Base-by-base conservation (phyloP, 2,113 vertebrate genomes). In the Stigmatopora argus region DNA sequence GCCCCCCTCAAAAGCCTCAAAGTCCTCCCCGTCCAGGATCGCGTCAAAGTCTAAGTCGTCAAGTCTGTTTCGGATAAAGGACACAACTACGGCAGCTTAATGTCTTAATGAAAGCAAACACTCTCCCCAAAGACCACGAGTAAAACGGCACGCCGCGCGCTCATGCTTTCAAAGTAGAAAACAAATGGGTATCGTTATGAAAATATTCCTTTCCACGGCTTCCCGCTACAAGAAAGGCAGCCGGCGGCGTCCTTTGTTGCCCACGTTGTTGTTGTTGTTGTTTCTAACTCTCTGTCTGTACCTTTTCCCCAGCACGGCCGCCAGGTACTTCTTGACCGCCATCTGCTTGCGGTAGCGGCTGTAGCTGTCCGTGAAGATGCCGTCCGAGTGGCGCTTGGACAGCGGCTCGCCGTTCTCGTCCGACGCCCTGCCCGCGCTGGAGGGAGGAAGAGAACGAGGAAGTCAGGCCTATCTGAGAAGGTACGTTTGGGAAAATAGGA, bases 201-300 rank as follows among this genome's bases (percentile, higher is more conserved):
- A 99, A 99, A 99, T 98, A 96, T 94, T 95, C 91, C 92, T 96
- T 96, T 90, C 94, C 95, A 97, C 96, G 92, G 94, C 94, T 98
- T 94, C 94, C 94, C 85, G 75, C 94, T 98, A 98, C 94, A 97
- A 98, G 92, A 93, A 97, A 57, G 93, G 91, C 93, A 95, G 91
- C 89, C 95, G 92, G 84, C 95, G 92, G 84, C 95, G 95, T 94
- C 96, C 96, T 94, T 96, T 98, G 93, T 31, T 31, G 26, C 26
- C 26, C 26, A 31, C 26, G 3, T 31, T 31, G 26, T 31, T 31
- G 26, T 31, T 31, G 26, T 31, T 31, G 26, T 96, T 98, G 93
- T 94, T 97, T 94, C 95, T 96, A 94, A 96, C 90, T 92, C 95
- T 97, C 92, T 98, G 97, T 94, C 96, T 98, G 93, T 99, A 97